These are phyloP conservation scores for Orchesellides sinensis DNA, from an alignment of 2,888 invertebrate species.

Conservation along the genomic window DNA sequence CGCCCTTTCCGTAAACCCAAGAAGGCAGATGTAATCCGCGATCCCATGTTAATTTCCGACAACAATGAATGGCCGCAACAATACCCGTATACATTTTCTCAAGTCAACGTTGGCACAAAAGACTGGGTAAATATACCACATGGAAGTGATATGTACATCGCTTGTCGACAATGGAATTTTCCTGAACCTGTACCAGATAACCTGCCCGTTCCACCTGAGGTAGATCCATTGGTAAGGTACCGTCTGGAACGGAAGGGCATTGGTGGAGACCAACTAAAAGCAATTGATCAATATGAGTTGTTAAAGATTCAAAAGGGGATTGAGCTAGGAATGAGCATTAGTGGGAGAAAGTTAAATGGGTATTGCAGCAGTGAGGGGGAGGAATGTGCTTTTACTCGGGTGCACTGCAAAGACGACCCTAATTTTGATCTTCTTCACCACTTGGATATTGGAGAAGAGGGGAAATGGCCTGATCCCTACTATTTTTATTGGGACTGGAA, in stretches of 20 bases:
- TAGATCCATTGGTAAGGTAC: conserved; percentile 24
- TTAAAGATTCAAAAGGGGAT: background rate
- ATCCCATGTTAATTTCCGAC: background rate
- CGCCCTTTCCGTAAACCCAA: conserved; percentile 21
- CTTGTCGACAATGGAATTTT: background rate
- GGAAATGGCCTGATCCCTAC: conserved; percentile 39
- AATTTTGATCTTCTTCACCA: conserved; percentile 24
- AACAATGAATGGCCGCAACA: background rate
- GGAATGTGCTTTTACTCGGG: conserved; percentile 14
- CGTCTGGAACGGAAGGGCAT: background rate
- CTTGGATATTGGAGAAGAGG: background rate
- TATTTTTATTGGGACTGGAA: conserved; percentile 44
- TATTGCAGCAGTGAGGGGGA: background rate
- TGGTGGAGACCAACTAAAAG: background rate
- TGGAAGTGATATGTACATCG: background rate
- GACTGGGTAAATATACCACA: conserved; percentile 18
- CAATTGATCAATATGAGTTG: background rate
- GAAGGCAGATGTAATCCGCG: background rate
- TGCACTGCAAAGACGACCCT: conserved; percentile 18
- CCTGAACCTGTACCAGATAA: conserved; percentile 5
- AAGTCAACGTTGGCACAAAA: background rate
- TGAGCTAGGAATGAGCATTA: conserved; percentile 7
- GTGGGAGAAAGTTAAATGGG: conserved; percentile 34
- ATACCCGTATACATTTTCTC: conserved; percentile 1
- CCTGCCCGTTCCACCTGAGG: background rate